Conservation (phyloP, 2,888 invertebrate genomes). For the Cephus spinipes region DNA sequence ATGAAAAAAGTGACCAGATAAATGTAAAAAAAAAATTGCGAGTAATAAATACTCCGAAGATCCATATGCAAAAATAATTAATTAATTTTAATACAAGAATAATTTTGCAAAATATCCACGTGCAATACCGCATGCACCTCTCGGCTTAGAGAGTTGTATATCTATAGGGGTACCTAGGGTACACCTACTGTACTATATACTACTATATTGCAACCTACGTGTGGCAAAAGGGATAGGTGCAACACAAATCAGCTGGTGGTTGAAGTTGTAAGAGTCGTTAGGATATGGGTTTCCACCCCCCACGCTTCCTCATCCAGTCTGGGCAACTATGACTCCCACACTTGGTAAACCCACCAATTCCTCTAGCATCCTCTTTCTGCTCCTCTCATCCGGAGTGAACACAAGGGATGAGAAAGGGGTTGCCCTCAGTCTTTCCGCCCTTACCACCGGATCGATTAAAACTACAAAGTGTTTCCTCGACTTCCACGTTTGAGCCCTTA, state of each 20-base stretch:
- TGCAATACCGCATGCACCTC: background rate
- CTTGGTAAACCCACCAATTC: background rate
- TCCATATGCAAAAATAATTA: no score
- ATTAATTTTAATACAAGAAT: background rate
- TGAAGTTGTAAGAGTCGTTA: conserved; percentile 62
- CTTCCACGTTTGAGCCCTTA: conserved; percentile 54
- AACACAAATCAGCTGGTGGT: conserved; percentile 54
- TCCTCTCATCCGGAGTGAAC: conserved; percentile 19
- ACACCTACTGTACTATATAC: background rate
- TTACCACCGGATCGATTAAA: conserved; percentile 62
- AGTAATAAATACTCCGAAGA: no score
- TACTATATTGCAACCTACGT: background rate
- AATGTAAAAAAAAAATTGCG: no score
- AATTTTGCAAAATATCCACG: background rate
- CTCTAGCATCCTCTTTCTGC: conserved; percentile 19
- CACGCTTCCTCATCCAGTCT: conserved; percentile 10
- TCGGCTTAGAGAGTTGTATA: background rate
- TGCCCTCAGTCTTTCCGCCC: conserved; percentile 30
- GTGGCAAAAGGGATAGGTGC: conserved; percentile 40
- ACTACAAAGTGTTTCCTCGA: conserved; percentile 63
- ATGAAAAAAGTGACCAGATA: background rate
- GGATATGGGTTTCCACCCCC: conserved; percentile 54
- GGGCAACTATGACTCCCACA: background rate
- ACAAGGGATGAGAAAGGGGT: background rate
- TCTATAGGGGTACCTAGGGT: background rate